Evolutionary conservation across 1,140 invertebrate genomes (phyloP).

Genomic region (Nylanderia fulva): DNA sequence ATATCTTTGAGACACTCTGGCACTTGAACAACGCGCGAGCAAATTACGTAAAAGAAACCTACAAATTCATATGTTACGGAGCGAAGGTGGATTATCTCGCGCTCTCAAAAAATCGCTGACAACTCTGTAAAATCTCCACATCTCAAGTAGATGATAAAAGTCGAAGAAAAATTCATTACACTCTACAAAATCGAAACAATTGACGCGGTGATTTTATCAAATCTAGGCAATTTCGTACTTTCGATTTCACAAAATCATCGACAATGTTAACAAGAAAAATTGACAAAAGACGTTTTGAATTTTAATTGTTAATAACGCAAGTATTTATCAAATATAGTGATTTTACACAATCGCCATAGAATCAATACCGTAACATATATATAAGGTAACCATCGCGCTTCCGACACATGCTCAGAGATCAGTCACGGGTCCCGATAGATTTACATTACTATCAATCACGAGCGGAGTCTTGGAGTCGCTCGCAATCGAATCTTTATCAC

Average conservation of each 20-base stretch:
- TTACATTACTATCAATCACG: conserved; percentile 73
- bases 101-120: neutral
- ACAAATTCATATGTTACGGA: conserved; percentile 17
- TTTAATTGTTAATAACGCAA: neutral
- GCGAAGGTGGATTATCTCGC: neutral
- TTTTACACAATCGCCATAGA: neutral
- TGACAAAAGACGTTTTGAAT: neutral
- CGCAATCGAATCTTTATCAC: conserved; percentile 37
- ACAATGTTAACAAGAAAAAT: neutral
- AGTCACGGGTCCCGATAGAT: conserved; percentile 82
- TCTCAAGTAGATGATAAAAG: neutral
- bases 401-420: conserved; percentile 77
- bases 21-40: conserved; percentile 14
- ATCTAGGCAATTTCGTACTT: neutral
- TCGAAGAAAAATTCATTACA: neutral
- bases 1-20: neutral
- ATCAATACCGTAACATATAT: neutral
- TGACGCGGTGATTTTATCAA: neutral
- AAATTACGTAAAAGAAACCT: conserved; percentile 10
- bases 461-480: conserved; percentile 67
- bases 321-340: too few relatives aligned
- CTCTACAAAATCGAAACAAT: neutral
- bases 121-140: neutral
- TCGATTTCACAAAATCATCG: neutral
- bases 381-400: conserved; percentile 38